Base-by-base conservation (phyloP, 37 sponge, comb jelly and placozoan species). In the Halisarca cf. caerulea region DNA sequence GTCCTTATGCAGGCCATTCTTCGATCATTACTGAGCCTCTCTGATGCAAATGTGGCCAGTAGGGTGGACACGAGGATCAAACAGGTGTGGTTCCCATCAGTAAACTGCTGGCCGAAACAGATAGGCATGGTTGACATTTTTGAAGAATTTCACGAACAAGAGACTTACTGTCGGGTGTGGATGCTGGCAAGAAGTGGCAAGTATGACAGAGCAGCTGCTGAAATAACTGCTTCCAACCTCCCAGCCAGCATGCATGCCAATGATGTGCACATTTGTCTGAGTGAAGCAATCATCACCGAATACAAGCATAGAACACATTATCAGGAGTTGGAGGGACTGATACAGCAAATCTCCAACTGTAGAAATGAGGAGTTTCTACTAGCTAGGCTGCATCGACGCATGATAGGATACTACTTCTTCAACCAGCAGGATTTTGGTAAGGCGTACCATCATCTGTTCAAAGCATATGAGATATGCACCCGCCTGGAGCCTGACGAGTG, bases 401-500 rank as follows among this genome's bases (percentile, higher is more conserved):
- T 68, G 28, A 17, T 68, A 6, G 69, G n/a, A 34, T 68, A 32
- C 35, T 68, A 68, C 35, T 68, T 68, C 34, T 68, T 32, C 69
- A 68, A 17, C 2, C 35, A 68, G 17, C 69, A 68, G 33, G 33
- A 68, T 34, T 32, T 68, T 27, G 69, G 33, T 17, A 68, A 30
- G 4, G 69, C 69, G 4, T 34, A 68, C 11, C 69, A 68, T 34
- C 69, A 68, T 4, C 34, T 68, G 11, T 34, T 32, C 30, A 34
- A 68, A 34, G 69, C 33, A 18, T 68, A 68, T 34, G 35, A 68
- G 2, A 68, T 68, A 18, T 68, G 69, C 35, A 34, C 69, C 34
- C 32, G 69, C 32, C n/a, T 68, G 2, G 69, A 68, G 33, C 69
- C 69, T 27, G 69, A 68, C 35, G 69, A 68, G 33, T 27, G 69